Percentiles rank a stretch among this genome's conserved stretches.
These are phyloP conservation scores for Ovibos moschatus DNA, from an alignment of 2,113 vertebrate genomes.

Conservation along the genomic window DNA sequence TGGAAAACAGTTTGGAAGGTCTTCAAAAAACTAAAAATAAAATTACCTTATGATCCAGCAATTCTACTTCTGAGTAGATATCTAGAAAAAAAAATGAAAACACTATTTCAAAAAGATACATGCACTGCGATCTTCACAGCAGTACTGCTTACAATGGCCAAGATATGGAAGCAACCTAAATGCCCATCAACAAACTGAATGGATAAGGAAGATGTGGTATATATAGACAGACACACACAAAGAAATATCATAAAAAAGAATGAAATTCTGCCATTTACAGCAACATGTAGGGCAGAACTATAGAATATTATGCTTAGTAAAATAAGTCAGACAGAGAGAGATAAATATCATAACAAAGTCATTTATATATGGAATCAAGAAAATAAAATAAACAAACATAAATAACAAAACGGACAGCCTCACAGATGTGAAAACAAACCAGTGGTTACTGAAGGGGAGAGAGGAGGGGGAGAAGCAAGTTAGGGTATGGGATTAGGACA, in stretches of 20 bases:
- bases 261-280: not conserved
- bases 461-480: not conserved
- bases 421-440: not conserved
- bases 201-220: not conserved
- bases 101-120: not conserved
- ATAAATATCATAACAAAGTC: not conserved
- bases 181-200: not conserved
- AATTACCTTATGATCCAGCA: not conserved
- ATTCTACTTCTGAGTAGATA: not conserved
- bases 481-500: not conserved
- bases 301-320: not conserved
- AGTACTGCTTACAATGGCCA: not conserved
- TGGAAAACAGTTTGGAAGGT: not conserved
- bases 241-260: not conserved
- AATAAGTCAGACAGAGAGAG: not conserved
- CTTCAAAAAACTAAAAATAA: not conserved
- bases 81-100: not conserved
- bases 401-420: not conserved
- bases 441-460: not conserved
- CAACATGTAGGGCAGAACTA: not conserved
- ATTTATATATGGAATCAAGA: not conserved
- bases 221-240: not conserved
- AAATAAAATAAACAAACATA: not conserved
- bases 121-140: not conserved
- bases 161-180: not conserved